Conservation (phyloP, 1,140 invertebrate genomes). For the Zaprionus ornatus region DNA sequence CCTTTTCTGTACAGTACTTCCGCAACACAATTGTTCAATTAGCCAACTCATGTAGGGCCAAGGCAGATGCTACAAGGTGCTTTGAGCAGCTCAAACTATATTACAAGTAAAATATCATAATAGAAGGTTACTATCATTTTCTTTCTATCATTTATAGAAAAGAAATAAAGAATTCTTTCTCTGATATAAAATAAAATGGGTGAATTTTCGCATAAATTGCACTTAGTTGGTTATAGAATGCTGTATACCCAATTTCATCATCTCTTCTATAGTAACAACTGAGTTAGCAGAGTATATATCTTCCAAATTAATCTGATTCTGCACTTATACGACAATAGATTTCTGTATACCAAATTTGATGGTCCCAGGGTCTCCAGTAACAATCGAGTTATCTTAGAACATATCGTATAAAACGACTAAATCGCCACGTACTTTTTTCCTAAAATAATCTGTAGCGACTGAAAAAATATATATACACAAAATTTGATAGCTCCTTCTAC, state of each 20-base stretch:
- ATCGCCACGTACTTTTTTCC: no score
- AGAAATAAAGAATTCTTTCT: background rate
- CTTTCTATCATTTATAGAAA: no score
- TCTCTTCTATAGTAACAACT: no score
- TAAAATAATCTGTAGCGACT: background rate
- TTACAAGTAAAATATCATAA: background rate
- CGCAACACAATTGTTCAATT: conserved; percentile 49
- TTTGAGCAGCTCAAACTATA: no score
- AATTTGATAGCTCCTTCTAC: background rate
- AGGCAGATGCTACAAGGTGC: background rate
- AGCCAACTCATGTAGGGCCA: background rate
- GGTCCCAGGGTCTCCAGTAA: background rate
- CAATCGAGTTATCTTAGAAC: background rate
- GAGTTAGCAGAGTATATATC: background rate
- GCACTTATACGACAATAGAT: background rate
- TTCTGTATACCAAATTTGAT: background rate
- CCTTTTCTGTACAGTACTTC: conserved; percentile 38
- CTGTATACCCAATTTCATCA: no score
- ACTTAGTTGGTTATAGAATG: no score
- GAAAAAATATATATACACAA: background rate
- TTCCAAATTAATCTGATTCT: no score
- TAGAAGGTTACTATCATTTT: background rate
- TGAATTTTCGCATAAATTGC: background rate
- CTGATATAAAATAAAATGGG: background rate
- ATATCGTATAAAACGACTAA: no score